Evolutionary conservation across 2,797 vertebrate genomes (phyloP).

Genomic region (Cynodonichthys magdalenae): DNA sequence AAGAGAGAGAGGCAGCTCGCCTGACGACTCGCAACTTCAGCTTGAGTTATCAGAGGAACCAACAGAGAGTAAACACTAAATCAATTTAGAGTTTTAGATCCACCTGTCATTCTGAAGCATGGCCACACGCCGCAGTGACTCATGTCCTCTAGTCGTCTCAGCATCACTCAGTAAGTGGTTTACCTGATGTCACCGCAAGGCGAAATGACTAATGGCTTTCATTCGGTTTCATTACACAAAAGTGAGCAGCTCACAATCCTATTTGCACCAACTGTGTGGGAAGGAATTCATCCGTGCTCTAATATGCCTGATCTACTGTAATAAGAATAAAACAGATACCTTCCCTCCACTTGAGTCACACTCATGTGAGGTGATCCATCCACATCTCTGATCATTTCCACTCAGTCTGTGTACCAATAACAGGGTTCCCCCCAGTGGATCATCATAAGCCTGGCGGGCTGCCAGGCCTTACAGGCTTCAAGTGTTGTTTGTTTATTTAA

Average conservation of each 20-base stretch:
- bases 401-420: background rate
- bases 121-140: conserved; percentile 40
- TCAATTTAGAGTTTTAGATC: conserved; percentile 51
- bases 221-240: conserved; percentile 46
- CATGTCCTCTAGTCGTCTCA: conserved; percentile 52
- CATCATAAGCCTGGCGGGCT: too few species aligned
- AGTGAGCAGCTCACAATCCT: conserved; percentile 19
- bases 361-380: conserved; percentile 15
- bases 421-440: too few species aligned
- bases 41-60: conserved; percentile 53
- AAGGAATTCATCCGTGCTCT: conserved; percentile 6
- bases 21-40: conserved; percentile 29
- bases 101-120: conserved; percentile 37
- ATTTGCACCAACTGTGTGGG: conserved; percentile 28
- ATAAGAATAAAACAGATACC: background rate
- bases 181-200: conserved; percentile 20
- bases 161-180: conserved; percentile 56
- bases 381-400: conserved; percentile 9
- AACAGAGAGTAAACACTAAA: conserved; percentile 49
- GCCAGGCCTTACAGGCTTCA: too few species aligned
- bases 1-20: background rate
- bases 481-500: too few species aligned
- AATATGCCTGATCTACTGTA: conserved; percentile 17
- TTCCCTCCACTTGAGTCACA: background rate
- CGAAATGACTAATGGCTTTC: conserved; percentile 51